Evolutionary conservation across 2,888 invertebrate species (phyloP), one percentile per base, ranked within the genome.

Genomic region (Lithodes maja): DNA sequence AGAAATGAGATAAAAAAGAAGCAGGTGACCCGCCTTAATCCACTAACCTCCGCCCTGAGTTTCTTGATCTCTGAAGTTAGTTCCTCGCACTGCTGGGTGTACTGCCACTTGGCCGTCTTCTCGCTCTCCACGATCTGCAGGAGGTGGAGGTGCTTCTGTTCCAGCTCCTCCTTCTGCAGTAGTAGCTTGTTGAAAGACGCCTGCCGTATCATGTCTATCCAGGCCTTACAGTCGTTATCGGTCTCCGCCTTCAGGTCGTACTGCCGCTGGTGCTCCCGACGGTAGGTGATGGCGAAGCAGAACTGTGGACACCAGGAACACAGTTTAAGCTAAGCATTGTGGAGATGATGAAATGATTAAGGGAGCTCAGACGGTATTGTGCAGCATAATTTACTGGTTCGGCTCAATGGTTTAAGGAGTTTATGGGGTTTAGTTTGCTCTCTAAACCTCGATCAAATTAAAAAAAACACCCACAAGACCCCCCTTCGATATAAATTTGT

Each of bases 31-130:
- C 33, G 33, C 33, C 33, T 33, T 33, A 33, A 33, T 33, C 33
- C 15, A 9, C 93, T 93, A 94, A 98, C 98, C 96, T 98, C 98
- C 1, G 96, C 96, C 92, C 97, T 95, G 1, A 98, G 95, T 93
- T 98, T 97, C 94, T 97, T 97, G 91, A 98, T 97, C 94, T 98
- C 98, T 1, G 96, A 95, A 55, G 96, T 95, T n/a, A 98, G 95
- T 93, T 98, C 98, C 93, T 98, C 98, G 93, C 98, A 98, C 94
- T 98, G 97, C 93, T 97, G 97, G 0, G 97, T 97, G 94, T 98
- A 98, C 94, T 98, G 97, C 97, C 97, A 98, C 93, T 98, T 97
- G 0, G 98, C 97, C 1, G 98, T 98, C 93, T 97, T 95, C 94
- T 98, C 98, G 92, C 97, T 97, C 94, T 98, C 98, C 85, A 98